Evolutionary conservation across 2,113 vertebrate species (phyloP).

Genomic region (Thinocorus orbignyianus): DNA sequence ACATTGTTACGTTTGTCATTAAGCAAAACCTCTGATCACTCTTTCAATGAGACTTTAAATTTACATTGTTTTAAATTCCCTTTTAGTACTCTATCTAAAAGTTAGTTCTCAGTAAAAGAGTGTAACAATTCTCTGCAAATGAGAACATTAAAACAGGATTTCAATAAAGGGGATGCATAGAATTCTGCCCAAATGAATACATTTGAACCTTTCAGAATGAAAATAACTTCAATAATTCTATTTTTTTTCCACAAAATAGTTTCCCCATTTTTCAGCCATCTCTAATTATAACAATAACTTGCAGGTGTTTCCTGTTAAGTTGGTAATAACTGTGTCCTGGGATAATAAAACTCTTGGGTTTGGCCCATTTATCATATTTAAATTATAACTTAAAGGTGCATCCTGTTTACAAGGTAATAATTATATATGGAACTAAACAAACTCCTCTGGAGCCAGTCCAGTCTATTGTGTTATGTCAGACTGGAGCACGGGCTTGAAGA

Average conservation of each 20-base stretch:
- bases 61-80: not conserved
- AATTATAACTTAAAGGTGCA: slow-evolving; percentile 70
- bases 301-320: slow-evolving; percentile 70
- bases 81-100: not conserved
- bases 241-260: not conserved
- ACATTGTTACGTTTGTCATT: not conserved
- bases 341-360: slow-evolving; percentile 52
- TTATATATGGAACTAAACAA: slow-evolving; percentile 64
- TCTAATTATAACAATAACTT: slow-evolving; percentile 63
- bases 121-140: not conserved
- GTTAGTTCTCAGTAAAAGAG: not conserved
- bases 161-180: not conserved
- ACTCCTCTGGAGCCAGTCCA: slow-evolving; percentile 46
- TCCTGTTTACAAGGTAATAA: slow-evolving; percentile 71
- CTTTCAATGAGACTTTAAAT: not conserved
- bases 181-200: not conserved
- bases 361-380: slow-evolving; percentile 66
- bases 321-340: slow-evolving; percentile 54
- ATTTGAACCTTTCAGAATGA: not conserved
- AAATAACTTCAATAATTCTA: not conserved
- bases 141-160: not conserved
- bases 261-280: slow-evolving; percentile 48
- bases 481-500: not conserved
- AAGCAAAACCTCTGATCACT: not conserved
- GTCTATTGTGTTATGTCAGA: slow-evolving; percentile 16